phyloP scores from a whole-genome alignment of 1,140 invertebrate genomes.

The Drosophila littoralis region DNA sequence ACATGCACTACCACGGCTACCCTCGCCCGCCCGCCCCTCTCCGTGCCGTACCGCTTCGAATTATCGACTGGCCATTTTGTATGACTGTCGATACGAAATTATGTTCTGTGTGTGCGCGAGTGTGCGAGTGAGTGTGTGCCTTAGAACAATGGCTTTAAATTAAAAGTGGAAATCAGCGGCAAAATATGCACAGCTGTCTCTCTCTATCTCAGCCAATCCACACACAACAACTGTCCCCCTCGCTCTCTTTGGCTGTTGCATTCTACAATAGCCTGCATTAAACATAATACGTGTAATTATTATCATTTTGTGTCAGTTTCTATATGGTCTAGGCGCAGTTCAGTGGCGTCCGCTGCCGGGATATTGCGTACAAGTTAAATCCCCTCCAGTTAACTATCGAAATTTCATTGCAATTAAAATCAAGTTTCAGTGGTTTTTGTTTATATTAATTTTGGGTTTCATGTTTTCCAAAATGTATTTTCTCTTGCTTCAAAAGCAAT shows the following conservation, averaged over 20 bases:
- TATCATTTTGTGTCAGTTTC: slow-evolving; percentile 73
- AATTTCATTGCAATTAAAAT: background rate
- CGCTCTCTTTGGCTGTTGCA: slow-evolving; percentile 20
- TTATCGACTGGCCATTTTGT: slow-evolving; percentile 40
- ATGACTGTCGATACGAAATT: slow-evolving; percentile 31
- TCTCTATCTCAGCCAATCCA: slow-evolving; percentile 14
- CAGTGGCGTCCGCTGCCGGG: slow-evolving; percentile 7
- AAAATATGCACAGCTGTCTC: slow-evolving; percentile 47
- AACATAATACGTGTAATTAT: slow-evolving; percentile 81
- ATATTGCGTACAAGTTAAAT: background rate
- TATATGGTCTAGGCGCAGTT: slow-evolving; percentile 37
- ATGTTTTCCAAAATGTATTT: background rate
- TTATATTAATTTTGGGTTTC: background rate
- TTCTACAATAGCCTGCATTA: slow-evolving; percentile 59
- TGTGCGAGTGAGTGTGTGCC: slow-evolving; percentile 35
- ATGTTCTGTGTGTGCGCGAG: slow-evolving; percentile 4
- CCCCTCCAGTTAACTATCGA: background rate
- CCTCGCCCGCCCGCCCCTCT: background rate
- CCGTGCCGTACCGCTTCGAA: slow-evolving; percentile 17
- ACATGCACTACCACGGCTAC: slow-evolving; percentile 42
- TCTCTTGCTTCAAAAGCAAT: too few species aligned
- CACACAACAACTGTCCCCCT: background rate
- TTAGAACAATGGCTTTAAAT: slow-evolving; percentile 79
- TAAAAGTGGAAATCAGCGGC: slow-evolving; percentile 76
- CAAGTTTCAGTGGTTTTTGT: too few species aligned